Percentiles rank a stretch among this genome's conserved stretches.
These are phyloP conservation scores for Anguilla rostrata DNA, from an alignment of 2,113 vertebrate genomes.

Conservation along the genomic window DNA sequence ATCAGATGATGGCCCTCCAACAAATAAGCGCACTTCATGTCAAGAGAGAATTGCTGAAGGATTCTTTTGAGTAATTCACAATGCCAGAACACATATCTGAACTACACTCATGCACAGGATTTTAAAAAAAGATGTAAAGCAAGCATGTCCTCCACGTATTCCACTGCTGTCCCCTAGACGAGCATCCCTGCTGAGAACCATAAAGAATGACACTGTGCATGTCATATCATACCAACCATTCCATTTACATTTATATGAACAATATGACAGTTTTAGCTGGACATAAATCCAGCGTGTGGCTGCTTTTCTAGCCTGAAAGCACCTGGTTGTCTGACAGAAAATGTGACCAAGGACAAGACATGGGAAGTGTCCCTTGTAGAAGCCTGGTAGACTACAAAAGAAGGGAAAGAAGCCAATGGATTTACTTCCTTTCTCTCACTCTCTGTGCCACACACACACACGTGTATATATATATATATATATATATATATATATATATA, in stretches of 20 bases:
- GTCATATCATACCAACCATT: not conserved
- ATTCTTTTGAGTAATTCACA: not conserved
- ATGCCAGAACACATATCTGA: too few species aligned
- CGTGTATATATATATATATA: too few species aligned
- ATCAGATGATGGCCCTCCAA: not conserved
- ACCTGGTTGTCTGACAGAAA: not conserved
- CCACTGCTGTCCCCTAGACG: not conserved
- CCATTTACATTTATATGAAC: not conserved
- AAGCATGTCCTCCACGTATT: not conserved
- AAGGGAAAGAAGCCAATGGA: too few species aligned
- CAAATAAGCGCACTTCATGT: not conserved
- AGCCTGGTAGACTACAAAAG: not conserved
- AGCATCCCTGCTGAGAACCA: not conserved
- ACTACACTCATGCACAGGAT: too few species aligned
- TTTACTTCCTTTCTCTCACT: too few species aligned
- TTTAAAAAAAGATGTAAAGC: too few species aligned
- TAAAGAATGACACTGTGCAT: not conserved
- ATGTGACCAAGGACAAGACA: not conserved
- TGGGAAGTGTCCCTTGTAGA: not conserved
- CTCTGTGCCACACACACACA: too few species aligned
- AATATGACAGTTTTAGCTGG: not conserved
- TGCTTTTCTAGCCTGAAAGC: not conserved
- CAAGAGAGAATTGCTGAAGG: too few species aligned
- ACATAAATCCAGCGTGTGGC: not conserved
- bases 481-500: not conserved